Base-by-base conservation (phyloP, 2,888 invertebrate species). In the Drosophila barbarae region DNA sequence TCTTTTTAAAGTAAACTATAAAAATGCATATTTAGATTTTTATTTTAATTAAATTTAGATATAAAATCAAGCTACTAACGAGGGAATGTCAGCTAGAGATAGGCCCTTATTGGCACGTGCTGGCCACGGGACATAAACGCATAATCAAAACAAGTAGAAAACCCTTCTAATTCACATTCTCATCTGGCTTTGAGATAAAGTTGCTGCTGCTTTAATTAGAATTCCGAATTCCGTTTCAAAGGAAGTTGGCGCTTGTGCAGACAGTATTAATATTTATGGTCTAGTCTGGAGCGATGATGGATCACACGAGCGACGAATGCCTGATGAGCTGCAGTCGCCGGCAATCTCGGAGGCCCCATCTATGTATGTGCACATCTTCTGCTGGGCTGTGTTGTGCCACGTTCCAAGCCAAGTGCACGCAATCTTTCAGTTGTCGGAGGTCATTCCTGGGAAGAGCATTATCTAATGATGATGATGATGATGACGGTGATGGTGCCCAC, bases 171-270 rank as follows among this genome's bases (percentile, higher is more conserved):
- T 59, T 44, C 59, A 35, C 49, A 59, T 61, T 61, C 61, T 42
- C 61, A 44, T 61, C 60, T 36, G 47, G 42, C 41, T 69, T 55
- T 56, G 65, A 76, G 77, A 81, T 81, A 72, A 73, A 83, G 76
- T 83, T 78, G 81, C 61, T 61, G 59, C 36, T 44, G 61, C 74
- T 78, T 80, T 80, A 83, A 83, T 81, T 81, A 74, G 74, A 83
- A 81, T 78, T 81, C 81, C 77, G 76, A 83, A 80, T 82, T 59
- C 59, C 50, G 77, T 75, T 79, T 79, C 79, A 79, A 77, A 82
- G 77, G 82, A 79, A 79, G 77, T 75, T 82, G 82, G 79, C 79
- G 82, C 79, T 77, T 78, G 79, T 36, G 51, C 56, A 53, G 54
- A 50, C 39, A 28, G 67, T 72, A 80, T 83, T 81, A 81, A 83